Conservation (phyloP, 2,797 vertebrate species). For the Anas capensis region DNA sequence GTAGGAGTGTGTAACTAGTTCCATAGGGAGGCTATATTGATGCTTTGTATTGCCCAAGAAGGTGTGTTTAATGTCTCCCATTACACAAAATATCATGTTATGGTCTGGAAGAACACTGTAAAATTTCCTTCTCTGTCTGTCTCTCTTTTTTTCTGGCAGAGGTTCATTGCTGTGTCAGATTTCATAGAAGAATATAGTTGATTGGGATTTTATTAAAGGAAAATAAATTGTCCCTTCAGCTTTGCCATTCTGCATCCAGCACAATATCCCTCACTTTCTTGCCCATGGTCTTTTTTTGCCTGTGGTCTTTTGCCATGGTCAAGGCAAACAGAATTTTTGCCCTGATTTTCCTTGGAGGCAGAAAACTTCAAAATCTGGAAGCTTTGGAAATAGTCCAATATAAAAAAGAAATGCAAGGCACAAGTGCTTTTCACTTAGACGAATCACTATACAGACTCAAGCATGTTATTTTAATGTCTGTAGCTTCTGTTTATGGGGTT, state of each 20-base stretch:
- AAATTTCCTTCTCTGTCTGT: neutral
- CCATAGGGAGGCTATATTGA: neutral
- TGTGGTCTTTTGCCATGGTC: neutral
- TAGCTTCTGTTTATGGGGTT: neutral
- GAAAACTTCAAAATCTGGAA: neutral
- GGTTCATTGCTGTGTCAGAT: neutral
- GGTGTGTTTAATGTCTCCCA: neutral
- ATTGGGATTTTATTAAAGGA: neutral
- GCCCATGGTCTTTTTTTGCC: neutral
- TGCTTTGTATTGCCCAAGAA: neutral
- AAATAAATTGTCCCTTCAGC: neutral
- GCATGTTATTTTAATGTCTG: neutral
- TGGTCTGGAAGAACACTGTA: neutral
- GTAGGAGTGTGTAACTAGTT: neutral
- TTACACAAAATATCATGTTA: neutral
- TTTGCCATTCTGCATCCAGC: neutral
- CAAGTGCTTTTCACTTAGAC: neutral
- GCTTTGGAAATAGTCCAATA: neutral
- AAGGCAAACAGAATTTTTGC: slow-evolving; percentile 11
- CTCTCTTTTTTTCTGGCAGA: neutral
- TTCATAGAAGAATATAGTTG: neutral
- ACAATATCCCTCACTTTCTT: neutral
- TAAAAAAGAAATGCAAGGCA: neutral
- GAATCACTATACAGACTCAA: neutral
- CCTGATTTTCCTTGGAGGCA: neutral